phyloP scores from a whole-genome alignment of 2,113 vertebrate species.

The Clarias magur region DNA sequence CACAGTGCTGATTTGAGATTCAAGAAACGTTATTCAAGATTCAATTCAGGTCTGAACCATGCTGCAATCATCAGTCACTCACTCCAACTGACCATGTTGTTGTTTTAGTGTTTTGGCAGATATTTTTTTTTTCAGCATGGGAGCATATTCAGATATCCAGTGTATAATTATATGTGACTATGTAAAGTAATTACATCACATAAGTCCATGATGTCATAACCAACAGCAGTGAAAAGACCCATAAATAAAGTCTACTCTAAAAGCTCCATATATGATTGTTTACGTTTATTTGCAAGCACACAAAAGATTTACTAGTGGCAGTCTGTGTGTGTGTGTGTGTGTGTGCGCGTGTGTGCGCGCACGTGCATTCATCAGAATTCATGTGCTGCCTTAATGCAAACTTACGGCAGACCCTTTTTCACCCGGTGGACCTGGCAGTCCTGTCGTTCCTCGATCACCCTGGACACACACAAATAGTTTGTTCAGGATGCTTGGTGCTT shows the following conservation, averaged over 20 bases:
- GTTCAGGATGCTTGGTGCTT: background rate
- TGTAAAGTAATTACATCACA: background rate
- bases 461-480: slow-evolving; percentile 54
- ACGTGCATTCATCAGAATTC: background rate
- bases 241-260: background rate
- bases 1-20: background rate
- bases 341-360: background rate
- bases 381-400: background rate
- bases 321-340: no score
- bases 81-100: background rate
- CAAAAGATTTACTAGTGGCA: background rate
- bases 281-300: background rate
- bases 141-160: background rate
- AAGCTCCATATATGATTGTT: background rate
- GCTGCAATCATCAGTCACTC: background rate
- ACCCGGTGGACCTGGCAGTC: slow-evolving; percentile 88
- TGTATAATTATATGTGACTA: background rate
- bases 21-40: no score
- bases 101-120: background rate
- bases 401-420: slow-evolving; percentile 92
- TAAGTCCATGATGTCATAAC: background rate
- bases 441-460: slow-evolving; percentile 89
- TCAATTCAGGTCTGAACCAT: background rate
- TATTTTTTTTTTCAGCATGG: background rate
- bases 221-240: background rate